phyloP scores from a whole-genome alignment of 2,888 invertebrate species.

The Mythimna impura region DNA sequence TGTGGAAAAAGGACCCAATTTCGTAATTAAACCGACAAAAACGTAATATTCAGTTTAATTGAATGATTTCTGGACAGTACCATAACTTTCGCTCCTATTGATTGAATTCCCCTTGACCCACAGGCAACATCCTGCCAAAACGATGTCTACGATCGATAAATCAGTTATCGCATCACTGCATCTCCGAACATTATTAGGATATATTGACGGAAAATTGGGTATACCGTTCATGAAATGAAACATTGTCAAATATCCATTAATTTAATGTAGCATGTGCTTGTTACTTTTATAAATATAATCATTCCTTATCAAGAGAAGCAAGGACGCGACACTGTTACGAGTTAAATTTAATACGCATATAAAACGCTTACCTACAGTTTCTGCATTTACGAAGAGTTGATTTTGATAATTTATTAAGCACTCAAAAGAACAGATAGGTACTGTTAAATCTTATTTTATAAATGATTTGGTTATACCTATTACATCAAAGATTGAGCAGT shows the following conservation, averaged over 20 bases:
- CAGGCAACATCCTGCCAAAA: slow-evolving; percentile 69
- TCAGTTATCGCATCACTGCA: slow-evolving; percentile 67
- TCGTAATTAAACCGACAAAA: slow-evolving; percentile 12
- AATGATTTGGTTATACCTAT: neutral
- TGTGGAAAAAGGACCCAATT: slow-evolving; percentile 85
- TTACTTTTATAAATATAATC: slow-evolving; percentile 80
- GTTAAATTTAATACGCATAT: slow-evolving; percentile 60
- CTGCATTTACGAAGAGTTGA: slow-evolving; percentile 57
- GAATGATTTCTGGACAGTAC: slow-evolving; percentile 57
- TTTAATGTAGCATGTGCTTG: slow-evolving; percentile 64
- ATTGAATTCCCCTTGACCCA: slow-evolving; percentile 66
- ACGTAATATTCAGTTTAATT: slow-evolving; percentile 17
- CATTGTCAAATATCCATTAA: slow-evolving; percentile 68
- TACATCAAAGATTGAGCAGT: slow-evolving; percentile 22
- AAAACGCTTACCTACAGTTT: slow-evolving; percentile 62
- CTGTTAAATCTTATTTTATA: slow-evolving; percentile 15
- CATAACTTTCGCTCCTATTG: slow-evolving; percentile 59
- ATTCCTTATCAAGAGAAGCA: slow-evolving; percentile 80
- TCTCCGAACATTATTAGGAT: slow-evolving; percentile 68
- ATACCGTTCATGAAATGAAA: slow-evolving; percentile 57
- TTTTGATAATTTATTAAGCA: slow-evolving; percentile 8
- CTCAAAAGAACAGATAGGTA: neutral
- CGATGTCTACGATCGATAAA: slow-evolving; percentile 67
- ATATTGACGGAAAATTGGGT: slow-evolving; percentile 63
- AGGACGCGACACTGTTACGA: slow-evolving; percentile 80